Conservation (phyloP, 2,888 invertebrate genomes). For the Drosophila ezoana region DNA sequence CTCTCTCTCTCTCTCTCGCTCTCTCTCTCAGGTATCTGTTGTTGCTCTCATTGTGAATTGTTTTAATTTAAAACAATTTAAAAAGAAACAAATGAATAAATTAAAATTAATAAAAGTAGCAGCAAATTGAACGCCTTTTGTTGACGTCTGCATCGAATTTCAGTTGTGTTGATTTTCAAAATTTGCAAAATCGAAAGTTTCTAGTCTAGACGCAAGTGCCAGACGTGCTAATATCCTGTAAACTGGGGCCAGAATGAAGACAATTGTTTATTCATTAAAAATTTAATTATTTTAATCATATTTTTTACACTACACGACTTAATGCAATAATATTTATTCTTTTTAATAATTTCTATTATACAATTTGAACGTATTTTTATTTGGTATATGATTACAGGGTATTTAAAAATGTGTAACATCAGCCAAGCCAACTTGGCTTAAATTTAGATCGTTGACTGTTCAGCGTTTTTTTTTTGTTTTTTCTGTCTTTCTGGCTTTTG, state of each 20-base stretch:
- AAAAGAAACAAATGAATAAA: too few relatives aligned
- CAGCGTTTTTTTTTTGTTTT: background rate
- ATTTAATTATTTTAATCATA: too few relatives aligned
- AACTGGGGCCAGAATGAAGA: too few relatives aligned
- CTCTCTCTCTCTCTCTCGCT: too few relatives aligned
- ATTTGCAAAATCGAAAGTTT: background rate
- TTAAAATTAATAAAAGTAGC: slow-evolving; percentile 6
- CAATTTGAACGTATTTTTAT: too few relatives aligned
- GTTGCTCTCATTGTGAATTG: slow-evolving; percentile 13
- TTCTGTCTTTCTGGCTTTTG: background rate
- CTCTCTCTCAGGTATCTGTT: slow-evolving; percentile 21
- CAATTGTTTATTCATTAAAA: too few relatives aligned
- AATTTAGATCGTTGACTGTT: background rate
- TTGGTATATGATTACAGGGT: background rate
- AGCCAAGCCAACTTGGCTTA: background rate
- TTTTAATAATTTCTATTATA: too few relatives aligned
- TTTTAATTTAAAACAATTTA: background rate
- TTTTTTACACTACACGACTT: too few relatives aligned
- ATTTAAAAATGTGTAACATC: background rate
- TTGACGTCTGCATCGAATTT: slow-evolving; percentile 30
- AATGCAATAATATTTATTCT: too few relatives aligned
- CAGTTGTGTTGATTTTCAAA: slow-evolving; percentile 15
- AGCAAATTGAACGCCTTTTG: slow-evolving; percentile 18
- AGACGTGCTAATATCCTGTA: background rate
- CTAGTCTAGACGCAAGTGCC: background rate